A percentile compares a stretch with the other conserved stretches of the same genome.
Conservation (phyloP, 2,113 vertebrate species). For the Nettapus auritus region DNA sequence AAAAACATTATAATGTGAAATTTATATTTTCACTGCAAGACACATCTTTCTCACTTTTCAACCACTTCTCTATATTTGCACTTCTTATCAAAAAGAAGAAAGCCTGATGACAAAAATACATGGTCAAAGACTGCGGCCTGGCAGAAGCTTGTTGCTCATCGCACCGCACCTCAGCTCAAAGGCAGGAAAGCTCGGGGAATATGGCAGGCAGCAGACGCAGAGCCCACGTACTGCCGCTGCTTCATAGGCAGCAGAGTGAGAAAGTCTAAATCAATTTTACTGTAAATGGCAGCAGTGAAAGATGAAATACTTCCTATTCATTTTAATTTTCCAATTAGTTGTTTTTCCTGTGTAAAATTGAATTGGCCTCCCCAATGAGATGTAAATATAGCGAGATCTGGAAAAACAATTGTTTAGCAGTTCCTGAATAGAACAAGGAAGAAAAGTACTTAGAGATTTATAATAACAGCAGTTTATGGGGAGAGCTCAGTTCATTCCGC, state of each 20-base stretch:
- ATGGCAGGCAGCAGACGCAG: not conserved
- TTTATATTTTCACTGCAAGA: not conserved
- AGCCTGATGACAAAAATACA: not conserved
- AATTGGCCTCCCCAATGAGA: not conserved
- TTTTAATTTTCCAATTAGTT: not conserved
- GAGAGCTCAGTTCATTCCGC: not conserved
- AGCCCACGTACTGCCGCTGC: not conserved
- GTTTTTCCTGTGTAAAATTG: not conserved
- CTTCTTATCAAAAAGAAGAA: not conserved
- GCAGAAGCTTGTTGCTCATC: not conserved
- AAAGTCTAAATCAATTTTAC: not conserved
- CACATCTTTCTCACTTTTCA: not conserved
- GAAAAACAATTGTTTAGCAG: not conserved
- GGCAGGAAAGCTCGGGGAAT: not conserved
- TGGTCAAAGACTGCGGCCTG: fast-evolving
- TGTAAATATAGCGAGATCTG: not conserved
- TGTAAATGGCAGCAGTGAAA: not conserved
- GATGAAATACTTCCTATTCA: not conserved
- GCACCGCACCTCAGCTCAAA: not conserved
- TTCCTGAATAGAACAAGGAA: not conserved
- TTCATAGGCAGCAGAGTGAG: not conserved
- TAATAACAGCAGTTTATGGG: not conserved
- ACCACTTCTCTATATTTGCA: not conserved
- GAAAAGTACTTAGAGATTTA: not conserved
- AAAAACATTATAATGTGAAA: not conserved